Evolutionary conservation across 2,113 vertebrate species (phyloP), one percentile per base, ranked within the genome.

Genomic region (Jaculus jaculus): DNA sequence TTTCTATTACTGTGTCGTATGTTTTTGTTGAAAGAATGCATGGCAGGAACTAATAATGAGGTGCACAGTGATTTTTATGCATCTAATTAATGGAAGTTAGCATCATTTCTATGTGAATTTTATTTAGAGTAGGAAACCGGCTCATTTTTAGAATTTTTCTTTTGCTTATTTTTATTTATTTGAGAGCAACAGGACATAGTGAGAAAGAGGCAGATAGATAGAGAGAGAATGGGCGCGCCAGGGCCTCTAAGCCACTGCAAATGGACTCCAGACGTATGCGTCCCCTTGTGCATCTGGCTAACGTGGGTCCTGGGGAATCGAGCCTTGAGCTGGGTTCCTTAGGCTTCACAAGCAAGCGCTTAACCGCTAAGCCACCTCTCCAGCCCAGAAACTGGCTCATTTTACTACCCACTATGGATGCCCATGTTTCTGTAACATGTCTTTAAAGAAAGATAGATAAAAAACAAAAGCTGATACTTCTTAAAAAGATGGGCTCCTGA

Each of bases 1-100:
- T 82, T 87, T 72, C 54, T 74, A n/a, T 82, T 42, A 58, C 3
- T 26, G 15, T 84, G 21, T 87, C 12, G 6, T 72, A 51, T 47
- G 4, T 89, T 65, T 95, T 79, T 80, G 2, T 79, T 92, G 42
- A 79, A 83, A 90, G 39, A 78, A 93, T 92, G 47, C 26, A 92
- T 58, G 82, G 2, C 17, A 79, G 69, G n/a, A 83, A 73, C 34
- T 83, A n/a, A 79, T 79, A 83, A 86, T 16, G 32, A 79, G 37
- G 23, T 66, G 5, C 71, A n/a, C 11, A 73, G 26, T 82, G 61
- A 82, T 54, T 91, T 65, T 72, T 80, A 66, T 65, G 7, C 6
- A 74, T 73, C 42, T 92, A 12, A 28, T n/a, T 85, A 58, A 87
- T 81, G 75, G 47, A 83, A 15, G 65, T 30, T 3, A 89, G 24